phyloP scores from a whole-genome alignment of 2,113 vertebrate genomes.

The Chlorodrepanis virens region DNA sequence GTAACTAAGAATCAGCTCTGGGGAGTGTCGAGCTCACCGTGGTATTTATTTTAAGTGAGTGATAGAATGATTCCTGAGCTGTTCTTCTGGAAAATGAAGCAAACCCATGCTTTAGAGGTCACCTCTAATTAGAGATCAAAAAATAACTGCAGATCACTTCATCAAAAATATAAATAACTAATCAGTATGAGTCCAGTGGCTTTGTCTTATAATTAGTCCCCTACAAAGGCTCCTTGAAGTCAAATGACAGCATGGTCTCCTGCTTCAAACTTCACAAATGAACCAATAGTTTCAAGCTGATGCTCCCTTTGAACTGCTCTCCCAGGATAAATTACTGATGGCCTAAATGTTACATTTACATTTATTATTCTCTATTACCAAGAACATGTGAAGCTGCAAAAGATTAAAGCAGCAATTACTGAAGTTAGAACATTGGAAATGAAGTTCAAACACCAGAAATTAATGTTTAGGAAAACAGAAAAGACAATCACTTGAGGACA shows the following conservation, averaged over 20 bases:
- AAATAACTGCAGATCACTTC: conserved; percentile 15
- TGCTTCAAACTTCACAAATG: conserved; percentile 53
- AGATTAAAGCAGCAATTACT: conserved; percentile 62
- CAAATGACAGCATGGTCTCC: conserved; percentile 48
- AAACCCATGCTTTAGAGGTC: conserved; percentile 36
- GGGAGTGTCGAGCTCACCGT: not conserved
- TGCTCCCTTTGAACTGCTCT: conserved; percentile 71
- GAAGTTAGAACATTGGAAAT: conserved; percentile 56
- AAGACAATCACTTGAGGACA: not conserved
- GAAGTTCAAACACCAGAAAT: conserved; percentile 45
- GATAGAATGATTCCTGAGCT: conserved; percentile 32
- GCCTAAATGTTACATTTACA: conserved; percentile 77
- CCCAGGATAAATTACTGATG: conserved; percentile 65
- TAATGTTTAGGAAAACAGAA: conserved; percentile 44
- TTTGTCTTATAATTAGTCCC: conserved; percentile 44
- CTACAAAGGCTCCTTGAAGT: conserved; percentile 59
- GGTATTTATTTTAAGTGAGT: conserved; percentile 47
- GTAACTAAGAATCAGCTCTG: conserved; percentile 17
- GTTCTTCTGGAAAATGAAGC: conserved; percentile 32
- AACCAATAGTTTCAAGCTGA: conserved; percentile 54
- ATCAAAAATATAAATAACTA: conserved; percentile 60
- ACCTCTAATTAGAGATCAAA: conserved; percentile 68
- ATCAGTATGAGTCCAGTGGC: conserved; percentile 7
- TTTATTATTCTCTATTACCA: conserved; percentile 66
- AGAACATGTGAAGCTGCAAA: conserved; percentile 40